Evolutionary conservation across 2,797 vertebrate species (phyloP).

Genomic region (Tapera naevia): DNA sequence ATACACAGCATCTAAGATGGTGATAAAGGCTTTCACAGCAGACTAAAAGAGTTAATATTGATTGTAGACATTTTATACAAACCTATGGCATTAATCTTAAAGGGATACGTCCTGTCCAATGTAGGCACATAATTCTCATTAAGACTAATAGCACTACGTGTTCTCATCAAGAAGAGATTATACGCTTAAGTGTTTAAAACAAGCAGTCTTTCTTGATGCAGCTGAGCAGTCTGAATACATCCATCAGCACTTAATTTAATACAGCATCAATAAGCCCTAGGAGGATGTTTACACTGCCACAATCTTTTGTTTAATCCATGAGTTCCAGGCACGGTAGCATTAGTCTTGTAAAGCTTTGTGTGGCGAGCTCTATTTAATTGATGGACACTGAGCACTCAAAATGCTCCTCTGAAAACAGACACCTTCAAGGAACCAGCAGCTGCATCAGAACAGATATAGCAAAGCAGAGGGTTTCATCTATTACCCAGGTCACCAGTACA

Average conservation of each 20-base stretch:
- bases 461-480: slow-evolving; percentile 40
- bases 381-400: slow-evolving; percentile 45
- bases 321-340: slow-evolving; percentile 29
- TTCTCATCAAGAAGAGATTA: slow-evolving; percentile 61
- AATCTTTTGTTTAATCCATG: slow-evolving; percentile 69
- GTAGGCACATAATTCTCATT: slow-evolving; percentile 53
- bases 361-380: slow-evolving; percentile 58
- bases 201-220: slow-evolving; percentile 60
- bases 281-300: slow-evolving; percentile 65
- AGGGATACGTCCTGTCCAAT: neutral
- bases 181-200: slow-evolving; percentile 64
- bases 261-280: slow-evolving; percentile 60
- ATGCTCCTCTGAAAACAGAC: slow-evolving; percentile 51
- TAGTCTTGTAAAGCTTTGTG: slow-evolving; percentile 61
- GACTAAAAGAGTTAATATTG: slow-evolving; percentile 39
- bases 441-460: slow-evolving; percentile 31
- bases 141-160: slow-evolving; percentile 47
- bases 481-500: slow-evolving; percentile 48
- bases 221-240: slow-evolving; percentile 57
- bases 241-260: slow-evolving; percentile 68
- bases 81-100: slow-evolving; percentile 24
- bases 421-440: slow-evolving; percentile 53
- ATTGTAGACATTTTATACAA: slow-evolving; percentile 51
- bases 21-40: slow-evolving; percentile 36
- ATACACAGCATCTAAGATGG: neutral